phyloP scores from a whole-genome alignment of 2,113 vertebrate genomes.

The human (Homo sapiens) region GRCh38 chr18:59389001-59389500 shows the following conservation, averaged over 20 bases:
- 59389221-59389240: neutral
- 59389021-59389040: neutral
- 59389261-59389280: neutral
- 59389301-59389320: neutral
- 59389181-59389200: neutral
- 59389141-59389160: neutral
- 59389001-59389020: neutral
- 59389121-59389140: neutral
- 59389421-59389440: neutral
- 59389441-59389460: neutral
- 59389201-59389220: too few relatives aligned
- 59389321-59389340: neutral
- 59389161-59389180: neutral
- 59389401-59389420: neutral
- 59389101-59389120: neutral
- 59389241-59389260: neutral
- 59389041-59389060: neutral
- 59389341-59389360: neutral
- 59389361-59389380: neutral
- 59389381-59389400: neutral
- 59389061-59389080: neutral
- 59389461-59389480: neutral
- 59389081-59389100: neutral
- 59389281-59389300: neutral
- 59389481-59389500: neutral